Evolutionary conservation across 2,888 invertebrate genomes (phyloP), one percentile per base, ranked within the genome.

Genomic region (Apocheima hispidaria): DNA sequence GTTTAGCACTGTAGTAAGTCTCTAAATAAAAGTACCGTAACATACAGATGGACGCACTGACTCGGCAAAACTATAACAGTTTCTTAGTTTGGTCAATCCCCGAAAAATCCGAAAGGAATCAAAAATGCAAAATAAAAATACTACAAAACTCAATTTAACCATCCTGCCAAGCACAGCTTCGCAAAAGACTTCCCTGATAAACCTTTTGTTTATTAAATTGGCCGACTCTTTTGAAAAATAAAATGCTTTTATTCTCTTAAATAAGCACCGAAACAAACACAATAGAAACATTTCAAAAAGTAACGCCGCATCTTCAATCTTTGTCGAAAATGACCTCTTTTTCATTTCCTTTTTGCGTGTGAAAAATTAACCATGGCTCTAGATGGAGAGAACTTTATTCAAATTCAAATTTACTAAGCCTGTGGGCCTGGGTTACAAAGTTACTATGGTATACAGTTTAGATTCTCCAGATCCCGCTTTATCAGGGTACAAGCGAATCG

Each of bases 251-350:
- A 56, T 55, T 52, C 51, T 26, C 44, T 48, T 58, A 56, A 62
- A 64, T 62, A 64, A 68, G 62, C 55, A 62, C 36, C 54, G 53
- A 57, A 66, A 63, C 55, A 57, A 46, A 44, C 59, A 64, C 68
- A 66, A 63, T 66, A 54, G 63, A 49, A 63, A 52, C 56, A 50
- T 64, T 62, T 51, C 46, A 58, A 60, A 57, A 53, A 41, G 61
- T 43, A 49, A 53, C 49, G 50, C 50, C 44, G 49, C 59, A 43
- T 63, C 63, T 54, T 69, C 60, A 66, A 66, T 69, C 69, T 69
- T 61, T 57, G 58, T 58, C 58, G 51, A 61, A 69, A 69, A 65
- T 61, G 64, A 64, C 60, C 58, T 60, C 59, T 48, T 66, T 61
- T 64, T 68, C 60, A 68, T 68, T 64, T 68, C 56, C 66, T 50